Percentiles rank a stretch among this genome's conserved stretches.
Conservation (phyloP, 2,888 invertebrate genomes). For the Lymantria monacha region DNA sequence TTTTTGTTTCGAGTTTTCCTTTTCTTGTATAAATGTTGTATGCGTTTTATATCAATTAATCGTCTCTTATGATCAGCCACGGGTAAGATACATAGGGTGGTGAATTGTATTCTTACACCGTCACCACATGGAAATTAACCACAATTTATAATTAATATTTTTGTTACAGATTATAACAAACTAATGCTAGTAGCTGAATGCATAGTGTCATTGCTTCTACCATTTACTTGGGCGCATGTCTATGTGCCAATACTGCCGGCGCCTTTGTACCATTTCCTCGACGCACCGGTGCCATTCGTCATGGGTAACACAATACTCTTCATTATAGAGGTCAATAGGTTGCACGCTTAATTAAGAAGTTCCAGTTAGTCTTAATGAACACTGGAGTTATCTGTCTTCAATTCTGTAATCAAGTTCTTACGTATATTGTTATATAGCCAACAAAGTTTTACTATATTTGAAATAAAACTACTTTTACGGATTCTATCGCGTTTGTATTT, state of each 20-base stretch:
- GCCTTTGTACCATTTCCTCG: slow-evolving; percentile 96
- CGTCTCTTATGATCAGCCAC: no score
- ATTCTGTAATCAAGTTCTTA: neutral
- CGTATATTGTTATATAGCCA: no score
- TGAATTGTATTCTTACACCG: no score
- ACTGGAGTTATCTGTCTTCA: neutral
- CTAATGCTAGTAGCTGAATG: slow-evolving; percentile 98
- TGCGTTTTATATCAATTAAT: no score
- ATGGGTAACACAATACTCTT: slow-evolving; percentile 87
- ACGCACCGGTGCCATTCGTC: slow-evolving; percentile 99
- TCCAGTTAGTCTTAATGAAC: slow-evolving; percentile 5
- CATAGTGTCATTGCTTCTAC: slow-evolving; percentile 93
- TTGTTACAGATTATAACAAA: slow-evolving; percentile 91
- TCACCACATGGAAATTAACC: no score
- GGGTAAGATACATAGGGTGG: no score
- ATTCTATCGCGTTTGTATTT: no score
- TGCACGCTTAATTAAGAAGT: slow-evolving; percentile 16
- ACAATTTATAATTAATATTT: neutral
- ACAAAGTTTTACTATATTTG: no score
- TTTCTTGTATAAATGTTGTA: no score
- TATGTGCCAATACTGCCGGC: slow-evolving; percentile 99
- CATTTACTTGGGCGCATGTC: slow-evolving; percentile 99
- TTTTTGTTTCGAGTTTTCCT: no score
- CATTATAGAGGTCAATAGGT: slow-evolving; percentile 25
- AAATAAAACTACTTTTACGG: no score